Base-by-base conservation (phyloP, 2,888 invertebrate species). In the Luperina nickerlii region DNA sequence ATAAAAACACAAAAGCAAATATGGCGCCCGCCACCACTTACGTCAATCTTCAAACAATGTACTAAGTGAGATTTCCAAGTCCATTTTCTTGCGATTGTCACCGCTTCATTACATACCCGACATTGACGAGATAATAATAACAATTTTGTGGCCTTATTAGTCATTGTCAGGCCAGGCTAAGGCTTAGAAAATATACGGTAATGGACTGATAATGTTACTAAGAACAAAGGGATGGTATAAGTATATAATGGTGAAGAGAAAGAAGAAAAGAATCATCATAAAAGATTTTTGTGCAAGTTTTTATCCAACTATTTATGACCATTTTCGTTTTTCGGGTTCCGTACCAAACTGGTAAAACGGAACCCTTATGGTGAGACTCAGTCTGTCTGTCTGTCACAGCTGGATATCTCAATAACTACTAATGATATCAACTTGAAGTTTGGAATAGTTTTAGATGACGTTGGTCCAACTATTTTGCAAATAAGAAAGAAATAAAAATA, bases 111-210 rank as follows among this genome's bases (percentile, higher is more conserved):
- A 75, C 54, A 32, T 66, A 9, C 4, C 67, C 68, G 72, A 57
- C 74, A 74, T 74, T 67, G 71, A 83, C 77, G 66, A 60, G 77
- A 75, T 48, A 69, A 75, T 84, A 81, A 78, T 66, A 51, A 63
- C 74, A 68, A 72, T 82, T 81, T 79, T 45, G 63, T 62, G 60
- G 68, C 72, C 66, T 66, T n/a, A 73, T 68, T 74, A 60, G 45
- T 62, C 24, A 75, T 75, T 68, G 65, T 15, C 27, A 27, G 79
- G 45, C 63, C 72, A 65, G 68, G 67, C 70, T 57, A 62, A 38
- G 48, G 65, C 72, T 69, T 74, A 54, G 54, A 73, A 65, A 67
- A 63, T 79, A 73, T 63, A 81, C 24, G 68, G 15, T 68, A 81
- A 79, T 82, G 69, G 68, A 42, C 68, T 54, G 70, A 20, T 74